Evolutionary conservation across 2,113 vertebrate genomes (phyloP).

Genomic region (Pelodiscus sinensis): DNA sequence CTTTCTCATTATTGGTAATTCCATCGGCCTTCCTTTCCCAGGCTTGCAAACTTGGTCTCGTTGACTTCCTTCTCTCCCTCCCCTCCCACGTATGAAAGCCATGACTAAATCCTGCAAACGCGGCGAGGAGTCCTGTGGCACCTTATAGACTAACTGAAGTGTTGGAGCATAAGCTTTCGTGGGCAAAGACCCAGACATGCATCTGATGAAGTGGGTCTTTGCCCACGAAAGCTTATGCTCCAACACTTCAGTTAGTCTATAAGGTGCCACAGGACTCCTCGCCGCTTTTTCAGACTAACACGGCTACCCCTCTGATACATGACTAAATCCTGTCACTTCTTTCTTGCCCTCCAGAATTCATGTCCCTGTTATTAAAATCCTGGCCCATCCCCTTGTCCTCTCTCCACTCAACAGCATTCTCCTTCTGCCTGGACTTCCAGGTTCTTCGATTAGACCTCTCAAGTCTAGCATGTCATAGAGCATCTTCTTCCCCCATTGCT

Average conservation of each 20-base stretch:
- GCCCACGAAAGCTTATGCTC: too few relatives aligned
- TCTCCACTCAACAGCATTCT: background rate
- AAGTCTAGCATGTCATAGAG: background rate
- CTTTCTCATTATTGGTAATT: background rate
- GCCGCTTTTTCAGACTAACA: too few relatives aligned
- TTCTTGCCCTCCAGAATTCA: background rate
- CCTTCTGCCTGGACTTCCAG: background rate
- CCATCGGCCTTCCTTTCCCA: background rate
- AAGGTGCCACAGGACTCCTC: too few relatives aligned
- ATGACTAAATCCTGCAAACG: background rate
- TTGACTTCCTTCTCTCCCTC: background rate
- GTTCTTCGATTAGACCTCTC: background rate
- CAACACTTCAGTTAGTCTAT: too few relatives aligned
- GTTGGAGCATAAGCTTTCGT: too few relatives aligned
- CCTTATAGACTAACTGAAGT: too few relatives aligned
- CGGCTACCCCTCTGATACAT: too few relatives aligned
- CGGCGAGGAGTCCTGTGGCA: too few relatives aligned
- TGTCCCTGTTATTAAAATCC: background rate
- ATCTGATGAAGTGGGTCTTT: too few relatives aligned
- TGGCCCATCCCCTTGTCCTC: background rate
- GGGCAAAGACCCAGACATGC: too few relatives aligned
- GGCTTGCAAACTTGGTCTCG: background rate
- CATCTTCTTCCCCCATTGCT: background rate
- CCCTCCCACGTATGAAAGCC: background rate
- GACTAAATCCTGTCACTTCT: background rate